Base-by-base conservation (phyloP, 2,113 vertebrate species). In the Ctenomys sociabilis region DNA sequence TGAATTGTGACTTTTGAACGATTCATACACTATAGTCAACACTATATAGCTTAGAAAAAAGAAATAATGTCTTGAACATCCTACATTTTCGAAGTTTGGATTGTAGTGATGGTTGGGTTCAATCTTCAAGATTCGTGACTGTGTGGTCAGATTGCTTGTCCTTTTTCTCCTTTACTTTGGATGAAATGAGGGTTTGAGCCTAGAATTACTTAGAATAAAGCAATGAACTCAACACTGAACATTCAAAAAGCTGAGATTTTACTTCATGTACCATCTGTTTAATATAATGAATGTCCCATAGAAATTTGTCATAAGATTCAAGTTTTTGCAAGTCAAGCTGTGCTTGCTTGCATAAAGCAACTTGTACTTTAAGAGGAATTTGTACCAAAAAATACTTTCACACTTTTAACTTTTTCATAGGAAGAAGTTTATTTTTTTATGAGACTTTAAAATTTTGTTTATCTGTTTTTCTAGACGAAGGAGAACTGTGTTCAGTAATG, bases 1-100 rank as follows among this genome's bases (percentile, higher is more conserved):
- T 97, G 72, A 97, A 95, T 70, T 96, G 73, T 84, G 43, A 90
- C 22, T 93, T 81, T 85, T 52, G 75, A 97, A 92, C 85, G 73
- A 91, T 80, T 90, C 85, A 70, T 83, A 81, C 5, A 52, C 52
- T 73, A 26, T 35, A 45, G 64, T 82, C 63, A 78, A 91, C 45
- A 64, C 88, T 45, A 54, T 84, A 83, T n/a, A 95, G 94, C 63
- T 96, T 85, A 16, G n/a, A 75, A 94, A 82, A 77, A 93, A 49
- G 57, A n/a, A 54, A 3, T 40, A 82, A 9, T 64, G 77, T 24
- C 35, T 88, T 88, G 85, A 68, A 64, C 3, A 3, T 2, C 72
- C 16, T 57, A 1, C 21, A 30, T 78, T 93, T 96, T 77, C 95
- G 63, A 94, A 90, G 30, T 77, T 66, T 32, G 37, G 14, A 28